These are phyloP conservation scores for Passer montanus DNA, from an alignment of 2,113 vertebrate species.

Conservation along the genomic window DNA sequence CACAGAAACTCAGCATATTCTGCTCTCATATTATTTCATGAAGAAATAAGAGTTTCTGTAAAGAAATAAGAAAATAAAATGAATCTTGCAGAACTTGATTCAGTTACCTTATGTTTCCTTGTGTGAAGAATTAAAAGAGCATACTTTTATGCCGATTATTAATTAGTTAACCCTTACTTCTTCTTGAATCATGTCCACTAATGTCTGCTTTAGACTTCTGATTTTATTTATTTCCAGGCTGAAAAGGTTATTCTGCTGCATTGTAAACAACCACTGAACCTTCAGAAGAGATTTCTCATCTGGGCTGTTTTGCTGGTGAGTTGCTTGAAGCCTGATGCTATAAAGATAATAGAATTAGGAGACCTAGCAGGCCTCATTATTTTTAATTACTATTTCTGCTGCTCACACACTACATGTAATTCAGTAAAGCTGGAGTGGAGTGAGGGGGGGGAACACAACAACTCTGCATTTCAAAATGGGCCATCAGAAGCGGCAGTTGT, in stretches of 20 bases:
- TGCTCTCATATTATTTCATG: not conserved
- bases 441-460: not conserved
- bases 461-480: slow-evolving; percentile 12
- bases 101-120: not conserved
- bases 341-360: slow-evolving; percentile 72
- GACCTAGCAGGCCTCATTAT: slow-evolving; percentile 69
- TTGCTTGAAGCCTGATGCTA: slow-evolving; percentile 66
- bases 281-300: slow-evolving; percentile 80
- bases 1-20: not conserved
- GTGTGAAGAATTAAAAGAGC: no score
- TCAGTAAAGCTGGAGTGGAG: slow-evolving; percentile 33
- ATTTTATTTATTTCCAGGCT: slow-evolving; percentile 57
- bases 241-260: slow-evolving; percentile 80
- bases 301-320: slow-evolving; percentile 84
- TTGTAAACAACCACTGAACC: slow-evolving; percentile 61
- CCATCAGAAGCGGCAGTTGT: not conserved
- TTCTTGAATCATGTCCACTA: not conserved
- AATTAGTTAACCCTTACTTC: not conserved
- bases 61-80: not conserved
- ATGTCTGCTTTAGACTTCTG: not conserved
- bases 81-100: not conserved
- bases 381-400: slow-evolving; percentile 67
- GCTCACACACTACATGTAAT: slow-evolving; percentile 57
- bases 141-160: not conserved
- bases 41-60: not conserved